Conservation (phyloP, 2,888 invertebrate genomes). For the Alcis repandata region DNA sequence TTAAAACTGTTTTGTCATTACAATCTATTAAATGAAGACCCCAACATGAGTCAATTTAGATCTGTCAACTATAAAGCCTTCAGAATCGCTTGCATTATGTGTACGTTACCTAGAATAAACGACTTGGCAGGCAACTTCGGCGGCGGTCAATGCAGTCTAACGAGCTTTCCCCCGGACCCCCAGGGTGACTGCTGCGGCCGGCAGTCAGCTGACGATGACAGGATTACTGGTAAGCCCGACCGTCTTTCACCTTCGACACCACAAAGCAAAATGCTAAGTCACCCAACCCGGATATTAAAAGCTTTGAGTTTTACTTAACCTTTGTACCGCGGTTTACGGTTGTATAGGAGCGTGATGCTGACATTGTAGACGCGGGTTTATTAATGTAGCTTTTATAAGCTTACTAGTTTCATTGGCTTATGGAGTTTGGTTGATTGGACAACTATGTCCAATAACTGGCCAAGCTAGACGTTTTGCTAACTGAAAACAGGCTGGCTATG, state of each 20-base stretch:
- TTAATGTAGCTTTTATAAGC: background rate
- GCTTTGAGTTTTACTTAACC: slow-evolving; percentile 6
- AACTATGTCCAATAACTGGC: too few species aligned
- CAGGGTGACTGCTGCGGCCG: slow-evolving; percentile 73
- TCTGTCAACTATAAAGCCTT: too few species aligned
- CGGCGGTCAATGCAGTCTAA: slow-evolving; percentile 61
- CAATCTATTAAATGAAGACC: too few species aligned
- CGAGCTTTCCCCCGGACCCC: slow-evolving; percentile 68
- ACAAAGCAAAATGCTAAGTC: slow-evolving; percentile 50
- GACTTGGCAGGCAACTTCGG: slow-evolving; percentile 40
- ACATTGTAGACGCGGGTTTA: background rate
- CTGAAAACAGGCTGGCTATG: too few species aligned
- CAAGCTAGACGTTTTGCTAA: too few species aligned
- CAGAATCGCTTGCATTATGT: too few species aligned
- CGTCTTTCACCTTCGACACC: slow-evolving; percentile 36
- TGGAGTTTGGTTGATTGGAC: too few species aligned
- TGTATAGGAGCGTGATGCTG: background rate
- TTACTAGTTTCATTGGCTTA: background rate
- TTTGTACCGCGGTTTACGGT: slow-evolving; percentile 5
- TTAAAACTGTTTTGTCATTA: too few species aligned
- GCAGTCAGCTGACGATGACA: slow-evolving; percentile 67
- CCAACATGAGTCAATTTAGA: too few species aligned
- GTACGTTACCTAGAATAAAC: background rate
- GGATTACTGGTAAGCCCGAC: slow-evolving; percentile 65
- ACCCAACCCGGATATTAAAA: slow-evolving; percentile 40